A percentile compares a stretch with the other conserved stretches of the same genome.
phyloP scores from a whole-genome alignment of 2,888 invertebrate species.

The Meiosimyza platycephala region DNA sequence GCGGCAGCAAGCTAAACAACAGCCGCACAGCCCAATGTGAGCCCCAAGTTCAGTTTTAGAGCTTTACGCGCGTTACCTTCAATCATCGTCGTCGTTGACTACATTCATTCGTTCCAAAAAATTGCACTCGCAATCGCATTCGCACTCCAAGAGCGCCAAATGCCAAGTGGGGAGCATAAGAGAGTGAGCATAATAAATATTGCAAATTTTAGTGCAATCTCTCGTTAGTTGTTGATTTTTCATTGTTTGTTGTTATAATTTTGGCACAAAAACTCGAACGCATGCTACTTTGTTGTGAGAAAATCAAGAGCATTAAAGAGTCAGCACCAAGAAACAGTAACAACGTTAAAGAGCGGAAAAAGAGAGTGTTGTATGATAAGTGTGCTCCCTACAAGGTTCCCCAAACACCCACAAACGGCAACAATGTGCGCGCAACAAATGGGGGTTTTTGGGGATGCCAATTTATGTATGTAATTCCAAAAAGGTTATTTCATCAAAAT shows the following conservation, averaged over 20 bases:
- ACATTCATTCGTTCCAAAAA: not conserved
- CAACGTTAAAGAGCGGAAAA: too few species aligned
- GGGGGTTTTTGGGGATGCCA: too few species aligned
- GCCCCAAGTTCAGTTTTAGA: slow-evolving; percentile 30
- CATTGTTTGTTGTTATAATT: too few species aligned
- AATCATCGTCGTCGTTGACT: not conserved
- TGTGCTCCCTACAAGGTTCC: too few species aligned
- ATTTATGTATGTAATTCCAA: too few species aligned
- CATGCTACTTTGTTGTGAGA: not conserved
- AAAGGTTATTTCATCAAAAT: too few species aligned
- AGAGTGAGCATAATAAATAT: not conserved
- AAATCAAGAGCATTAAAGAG: too few species aligned
- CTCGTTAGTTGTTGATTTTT: not conserved
- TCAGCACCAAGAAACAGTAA: too few species aligned
- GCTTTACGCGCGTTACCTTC: slow-evolving; percentile 32
- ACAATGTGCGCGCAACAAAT: too few species aligned
- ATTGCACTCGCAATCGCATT: slow-evolving; percentile 17
- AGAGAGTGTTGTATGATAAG: too few species aligned
- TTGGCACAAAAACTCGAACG: not conserved
- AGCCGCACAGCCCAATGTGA: slow-evolving; percentile 22
- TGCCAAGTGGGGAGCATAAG: not conserved
- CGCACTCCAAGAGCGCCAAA: not conserved
- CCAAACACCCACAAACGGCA: too few species aligned
- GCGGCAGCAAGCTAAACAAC: slow-evolving; percentile 8
- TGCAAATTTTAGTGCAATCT: slow-evolving; percentile 16